Evolutionary conservation across 2,888 invertebrate species (phyloP).

Genomic region (Graphium colonna): DNA sequence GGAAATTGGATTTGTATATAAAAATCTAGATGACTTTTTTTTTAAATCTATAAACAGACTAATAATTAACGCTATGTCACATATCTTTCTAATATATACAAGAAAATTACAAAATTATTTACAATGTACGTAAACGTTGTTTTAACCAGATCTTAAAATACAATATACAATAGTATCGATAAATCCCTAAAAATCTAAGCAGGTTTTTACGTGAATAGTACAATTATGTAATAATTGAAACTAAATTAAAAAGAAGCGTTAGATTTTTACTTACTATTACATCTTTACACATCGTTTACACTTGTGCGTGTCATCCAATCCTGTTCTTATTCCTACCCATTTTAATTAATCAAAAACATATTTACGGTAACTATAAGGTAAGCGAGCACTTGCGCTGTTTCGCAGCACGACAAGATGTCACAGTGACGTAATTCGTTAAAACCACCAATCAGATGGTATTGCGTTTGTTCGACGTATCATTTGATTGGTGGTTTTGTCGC

Average conservation of each 20-base stretch:
- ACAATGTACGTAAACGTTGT: conserved; percentile 27
- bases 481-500: no score
- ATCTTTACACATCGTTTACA: background rate
- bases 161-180: conserved; percentile 14
- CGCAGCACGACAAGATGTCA: no score
- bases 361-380: background rate
- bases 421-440: no score
- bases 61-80: conserved; percentile 37
- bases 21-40: conserved; percentile 55
- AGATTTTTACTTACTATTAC: no score
- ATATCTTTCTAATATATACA: conserved; percentile 55
- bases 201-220: no score
- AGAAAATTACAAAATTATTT: conserved; percentile 45
- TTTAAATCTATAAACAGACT: conserved; percentile 59
- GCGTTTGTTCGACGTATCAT: no score
- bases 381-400: no score
- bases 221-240: no score
- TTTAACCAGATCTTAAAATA: conserved; percentile 15
- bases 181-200: background rate
- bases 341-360: background rate
- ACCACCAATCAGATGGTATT: no score
- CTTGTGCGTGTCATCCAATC: background rate
- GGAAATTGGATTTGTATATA: conserved; percentile 38
- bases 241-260: no score
- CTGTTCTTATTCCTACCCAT: background rate